Evolutionary conservation across 2,888 invertebrate species (phyloP).

Genomic region (Drosophila formosana): DNA sequence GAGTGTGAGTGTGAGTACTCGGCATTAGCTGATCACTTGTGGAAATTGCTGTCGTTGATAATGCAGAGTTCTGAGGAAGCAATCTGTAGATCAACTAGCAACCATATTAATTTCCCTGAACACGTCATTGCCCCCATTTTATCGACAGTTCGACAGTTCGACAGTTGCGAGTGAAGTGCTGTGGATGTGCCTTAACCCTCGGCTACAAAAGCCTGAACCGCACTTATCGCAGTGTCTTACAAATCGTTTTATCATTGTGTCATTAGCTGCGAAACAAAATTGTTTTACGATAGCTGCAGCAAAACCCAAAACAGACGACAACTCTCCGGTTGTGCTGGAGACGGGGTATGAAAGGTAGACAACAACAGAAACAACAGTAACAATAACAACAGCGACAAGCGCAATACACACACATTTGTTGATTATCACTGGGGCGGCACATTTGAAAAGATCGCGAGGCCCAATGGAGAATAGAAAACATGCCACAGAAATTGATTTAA

Average conservation of each 20-base stretch:
- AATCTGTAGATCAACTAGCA: conserved; percentile 17
- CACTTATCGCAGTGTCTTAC: conserved; percentile 79
- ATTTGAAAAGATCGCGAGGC: conserved; percentile 53
- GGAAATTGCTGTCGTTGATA: conserved; percentile 10
- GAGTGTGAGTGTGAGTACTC: background rate
- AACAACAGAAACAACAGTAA: conserved; percentile 31
- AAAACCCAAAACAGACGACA: conserved; percentile 16
- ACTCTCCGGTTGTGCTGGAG: background rate
- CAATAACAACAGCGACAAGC: conserved; percentile 31
- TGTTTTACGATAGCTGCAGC: conserved; percentile 72
- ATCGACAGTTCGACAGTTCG: conserved; percentile 15
- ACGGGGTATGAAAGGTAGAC: conserved; percentile 9
- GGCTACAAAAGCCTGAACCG: conserved; percentile 78
- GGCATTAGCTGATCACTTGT: conserved; percentile 15
- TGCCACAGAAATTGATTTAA: conserved; percentile 70
- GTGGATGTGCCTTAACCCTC: conserved; percentile 50
- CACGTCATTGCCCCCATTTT: conserved; percentile 30
- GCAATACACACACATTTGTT: conserved; percentile 50
- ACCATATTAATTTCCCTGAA: conserved; percentile 30
- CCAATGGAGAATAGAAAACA: conserved; percentile 40
- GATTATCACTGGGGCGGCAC: conserved; percentile 70
- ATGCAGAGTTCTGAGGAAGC: background rate
- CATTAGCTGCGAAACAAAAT: conserved; percentile 72
- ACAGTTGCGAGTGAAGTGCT: background rate
- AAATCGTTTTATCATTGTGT: conserved; percentile 81